Conservation (phyloP, 2,888 invertebrate genomes). For the Cephus pygmeus region DNA sequence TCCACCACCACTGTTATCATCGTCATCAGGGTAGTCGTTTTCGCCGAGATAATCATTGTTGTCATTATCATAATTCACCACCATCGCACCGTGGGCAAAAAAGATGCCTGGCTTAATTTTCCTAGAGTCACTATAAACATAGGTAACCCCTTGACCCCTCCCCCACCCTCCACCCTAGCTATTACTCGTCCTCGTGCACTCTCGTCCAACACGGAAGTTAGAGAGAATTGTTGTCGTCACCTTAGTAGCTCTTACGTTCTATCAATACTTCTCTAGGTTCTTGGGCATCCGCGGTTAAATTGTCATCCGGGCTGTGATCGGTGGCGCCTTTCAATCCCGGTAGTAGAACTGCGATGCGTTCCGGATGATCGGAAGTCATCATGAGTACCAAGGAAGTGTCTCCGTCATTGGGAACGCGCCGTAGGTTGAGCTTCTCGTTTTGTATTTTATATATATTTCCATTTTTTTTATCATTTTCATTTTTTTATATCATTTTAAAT, state of each 20-base stretch:
- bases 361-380: neutral
- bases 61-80: constrained; percentile 30
- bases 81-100: constrained; percentile 40
- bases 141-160: neutral
- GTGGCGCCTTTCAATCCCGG: neutral
- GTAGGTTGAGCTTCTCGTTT: neutral
- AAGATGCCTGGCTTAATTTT: neutral
- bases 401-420: constrained; percentile 7
- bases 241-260: neutral
- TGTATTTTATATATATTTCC: neutral
- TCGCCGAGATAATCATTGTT: neutral
- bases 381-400: neutral
- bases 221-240: neutral
- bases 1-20: neutral
- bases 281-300: neutral
- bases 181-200: neutral
- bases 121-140: neutral
- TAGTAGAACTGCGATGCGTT: neutral
- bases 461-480: constrained; percentile 1
- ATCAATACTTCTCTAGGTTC: neutral
- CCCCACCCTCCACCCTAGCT: neutral
- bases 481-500: neutral
- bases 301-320: neutral
- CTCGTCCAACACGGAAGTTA: neutral
- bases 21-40: neutral